phyloP scores from a whole-genome alignment of 2,888 invertebrate genomes.

The Amblyjoppa fuscipennis region DNA sequence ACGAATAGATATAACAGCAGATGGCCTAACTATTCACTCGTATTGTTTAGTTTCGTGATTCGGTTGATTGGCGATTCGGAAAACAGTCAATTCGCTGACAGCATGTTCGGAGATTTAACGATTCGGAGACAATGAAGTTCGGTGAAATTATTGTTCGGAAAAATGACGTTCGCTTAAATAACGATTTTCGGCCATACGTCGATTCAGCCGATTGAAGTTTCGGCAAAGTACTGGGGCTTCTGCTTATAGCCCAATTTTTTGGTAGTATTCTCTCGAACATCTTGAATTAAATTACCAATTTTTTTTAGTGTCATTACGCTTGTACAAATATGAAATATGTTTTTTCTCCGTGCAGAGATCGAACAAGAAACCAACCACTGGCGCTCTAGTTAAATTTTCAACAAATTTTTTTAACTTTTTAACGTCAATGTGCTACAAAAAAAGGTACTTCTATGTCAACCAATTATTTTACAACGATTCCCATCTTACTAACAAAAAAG shows the following conservation, averaged over 20 bases:
- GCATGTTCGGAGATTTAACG: too few relatives aligned
- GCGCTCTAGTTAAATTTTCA: neutral
- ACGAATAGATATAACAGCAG: too few relatives aligned
- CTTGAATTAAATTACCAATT: neutral
- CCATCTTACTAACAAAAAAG: neutral
- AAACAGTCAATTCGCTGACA: too few relatives aligned
- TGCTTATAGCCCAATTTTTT: neutral
- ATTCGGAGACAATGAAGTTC: too few relatives aligned
- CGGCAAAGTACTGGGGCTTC: too few relatives aligned
- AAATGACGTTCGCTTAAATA: too few relatives aligned
- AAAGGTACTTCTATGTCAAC: neutral
- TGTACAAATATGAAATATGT: neutral
- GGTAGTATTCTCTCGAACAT: neutral
- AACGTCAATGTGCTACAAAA: neutral
- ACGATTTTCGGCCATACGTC: too few relatives aligned
- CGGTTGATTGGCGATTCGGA: too few relatives aligned
- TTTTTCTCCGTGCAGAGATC: neutral
- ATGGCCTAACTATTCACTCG: too few relatives aligned
- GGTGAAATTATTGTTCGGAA: too few relatives aligned
- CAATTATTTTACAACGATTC: neutral
- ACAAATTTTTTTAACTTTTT: neutral
- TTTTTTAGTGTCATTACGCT: neutral
- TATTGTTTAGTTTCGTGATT: too few relatives aligned
- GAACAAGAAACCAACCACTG: slow-evolving; percentile 1
- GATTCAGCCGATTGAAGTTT: too few relatives aligned